Base-by-base conservation (phyloP, 1,140 invertebrate genomes). In the Papilio dardanus region DNA sequence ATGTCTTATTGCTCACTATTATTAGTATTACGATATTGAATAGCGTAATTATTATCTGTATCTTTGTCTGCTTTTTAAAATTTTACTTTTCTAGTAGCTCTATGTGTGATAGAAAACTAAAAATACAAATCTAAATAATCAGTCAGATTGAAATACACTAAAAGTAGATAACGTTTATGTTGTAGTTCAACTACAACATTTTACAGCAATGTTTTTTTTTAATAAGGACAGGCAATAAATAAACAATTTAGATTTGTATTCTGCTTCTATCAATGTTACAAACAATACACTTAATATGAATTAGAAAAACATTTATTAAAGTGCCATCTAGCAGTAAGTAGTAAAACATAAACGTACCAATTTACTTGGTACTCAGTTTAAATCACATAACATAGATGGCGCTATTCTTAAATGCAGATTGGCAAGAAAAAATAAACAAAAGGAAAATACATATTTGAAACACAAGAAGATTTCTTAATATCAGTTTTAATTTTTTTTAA, bases 1-100 rank as follows among this genome's bases (percentile, higher is more conserved):
- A 69, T 69, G 33, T 14, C 35, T 69, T 69, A 69, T 69, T 69
- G 67, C 28, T 33, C 33, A 69, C 67, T 7, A 69, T 69, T 14
- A 40, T 35, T 3, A 35, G 42, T 40, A 40, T 69, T 69, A 40
- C 12, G 10, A 19, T 46, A 46, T 19, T 46, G 19, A 14, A 40
- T 40, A 14, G 35, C 21, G n/a, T n/a, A 35, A n/a, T 68, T 67
- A 68, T 19, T 35, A n/a, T 31, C 5, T n/a, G n/a, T n/a, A n/a
- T n/a, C n/a, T n/a, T n/a, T n/a, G n/a, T n/a, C 16, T n/a, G 30
- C 14, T n/a, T 33, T 35, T 14, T 30, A 33, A 8, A 66, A 21
- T 6, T 31, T 31, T 19, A 19, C 0, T 6, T 19, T 35, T n/a
- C n/a, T n/a, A n/a, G n/a, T 7, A 0, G 35, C 8, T 8, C 12